Evolutionary conservation across 2,797 vertebrate species (phyloP).

Genomic region (Passerculus sandwichensis): DNA sequence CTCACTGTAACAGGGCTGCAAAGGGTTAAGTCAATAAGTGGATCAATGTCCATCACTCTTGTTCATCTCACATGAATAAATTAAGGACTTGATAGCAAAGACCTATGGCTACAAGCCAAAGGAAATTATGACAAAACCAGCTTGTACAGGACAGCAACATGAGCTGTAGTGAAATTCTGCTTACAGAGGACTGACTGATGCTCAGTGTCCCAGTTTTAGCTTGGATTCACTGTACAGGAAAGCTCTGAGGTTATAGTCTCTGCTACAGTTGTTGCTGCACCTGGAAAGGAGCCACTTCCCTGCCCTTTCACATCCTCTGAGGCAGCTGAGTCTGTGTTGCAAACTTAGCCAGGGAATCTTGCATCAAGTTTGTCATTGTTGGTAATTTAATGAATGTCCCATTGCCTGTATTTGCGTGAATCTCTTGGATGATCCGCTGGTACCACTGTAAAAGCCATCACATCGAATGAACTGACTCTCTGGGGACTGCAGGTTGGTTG

Average conservation of each 20-base stretch:
- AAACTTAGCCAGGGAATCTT: not conserved
- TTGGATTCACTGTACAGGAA: not conserved
- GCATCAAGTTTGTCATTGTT: not conserved
- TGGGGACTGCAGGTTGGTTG: rapidly evolving
- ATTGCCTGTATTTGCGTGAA: not conserved
- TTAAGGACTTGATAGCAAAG: not conserved
- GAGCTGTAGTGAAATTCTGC: not conserved
- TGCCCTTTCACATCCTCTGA: not conserved
- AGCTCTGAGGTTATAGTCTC: not conserved
- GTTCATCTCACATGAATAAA: rapidly evolving
- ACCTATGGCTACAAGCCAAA: not conserved
- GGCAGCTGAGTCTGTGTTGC: not conserved
- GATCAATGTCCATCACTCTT: not conserved
- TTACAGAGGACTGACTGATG: not conserved
- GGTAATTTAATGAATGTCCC: not conserved
- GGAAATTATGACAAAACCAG: not conserved
- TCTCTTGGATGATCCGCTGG: not conserved
- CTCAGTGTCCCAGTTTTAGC: not conserved
- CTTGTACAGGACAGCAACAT: not conserved
- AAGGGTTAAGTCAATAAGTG: not conserved
- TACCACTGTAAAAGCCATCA: not conserved
- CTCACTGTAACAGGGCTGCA: not conserved
- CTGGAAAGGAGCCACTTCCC: not conserved
- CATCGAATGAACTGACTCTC: not conserved
- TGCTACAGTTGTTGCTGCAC: not conserved